Base-by-base conservation (phyloP, 2,113 vertebrate species). In the Nesoenas mayeri region DNA sequence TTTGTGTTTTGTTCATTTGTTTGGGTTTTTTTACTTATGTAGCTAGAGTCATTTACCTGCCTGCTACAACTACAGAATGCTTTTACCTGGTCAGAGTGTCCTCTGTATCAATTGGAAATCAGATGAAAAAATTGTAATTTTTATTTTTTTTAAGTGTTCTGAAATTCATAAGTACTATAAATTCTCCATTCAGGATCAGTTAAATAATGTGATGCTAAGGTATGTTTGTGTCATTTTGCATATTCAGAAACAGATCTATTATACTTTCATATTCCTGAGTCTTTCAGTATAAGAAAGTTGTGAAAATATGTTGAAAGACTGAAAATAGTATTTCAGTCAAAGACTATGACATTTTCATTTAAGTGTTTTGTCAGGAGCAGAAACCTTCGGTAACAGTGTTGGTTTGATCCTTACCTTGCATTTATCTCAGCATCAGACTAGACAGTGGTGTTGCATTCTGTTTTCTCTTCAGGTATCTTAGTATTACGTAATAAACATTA, bases 251-350 rank as follows among this genome's bases (percentile, higher is more conserved):
- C 66, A 77, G 61, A 40, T 44, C 17, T 61, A 20, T 81, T 86
- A 34, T 18, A 34, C 12, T 79, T 95, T 48, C 7, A 56, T 89
- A 44, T 72, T 19, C n/a, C 34, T 13, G 24, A 83, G 26, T 79
- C 24, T 18, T 53, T 83, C 58, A 44, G 26, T 74, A 50, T 66
- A 64, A 79, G 48, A 84, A 84, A 70, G 57, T 57, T 3, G 69
- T 62, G 79, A 94, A 88, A 95, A 70, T 61, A 61, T 29, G 15
- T 29, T 79, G 80, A 66, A 89, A 78, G 73, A 64, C 57, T 93
- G 62, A 71, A 93, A 91, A 78, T 10, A 67, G 31, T 79, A 28
- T 95, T 94, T 89, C 44, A 67, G 0, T 75, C 61, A 79, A 85
- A 85, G 57, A 26, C 32, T 79, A 25, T 67, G 53, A 82, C 74